These are phyloP conservation scores for Cydia fagiglandana DNA, from an alignment of 1,140 invertebrate genomes.

Conservation along the genomic window DNA sequence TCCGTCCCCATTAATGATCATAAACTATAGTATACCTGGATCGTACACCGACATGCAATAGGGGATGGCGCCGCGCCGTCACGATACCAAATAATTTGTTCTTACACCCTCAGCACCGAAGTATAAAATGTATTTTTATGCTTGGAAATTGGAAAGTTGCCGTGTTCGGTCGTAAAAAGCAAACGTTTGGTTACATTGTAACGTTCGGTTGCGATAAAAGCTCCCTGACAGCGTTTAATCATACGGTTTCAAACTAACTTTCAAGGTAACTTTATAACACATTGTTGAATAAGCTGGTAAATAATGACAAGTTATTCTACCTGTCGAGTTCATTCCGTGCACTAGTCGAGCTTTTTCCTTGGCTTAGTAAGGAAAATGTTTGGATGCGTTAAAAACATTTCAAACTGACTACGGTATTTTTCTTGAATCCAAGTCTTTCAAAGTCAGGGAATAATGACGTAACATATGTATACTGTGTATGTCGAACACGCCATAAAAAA, in stretches of 20 bases:
- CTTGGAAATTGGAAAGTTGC: conserved; percentile 12
- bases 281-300: background rate
- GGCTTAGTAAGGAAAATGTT: no score
- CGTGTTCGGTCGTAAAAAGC: conserved; percentile 10
- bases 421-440: no score
- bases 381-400: no score
- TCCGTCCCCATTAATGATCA: conserved; percentile 24
- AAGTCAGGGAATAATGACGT: no score
- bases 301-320: no score
- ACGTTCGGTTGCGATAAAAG: background rate
- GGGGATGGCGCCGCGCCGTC: background rate
- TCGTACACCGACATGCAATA: conserved; percentile 21
- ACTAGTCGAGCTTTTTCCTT: no score
- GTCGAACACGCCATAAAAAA: no score
- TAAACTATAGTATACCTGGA: conserved; percentile 19
- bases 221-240: background rate
- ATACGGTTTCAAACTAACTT: background rate
- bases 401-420: no score
- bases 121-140: conserved; percentile 27
- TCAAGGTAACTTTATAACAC: background rate
- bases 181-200: conserved; percentile 7
- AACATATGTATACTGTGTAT: no score
- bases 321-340: no score
- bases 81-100: conserved; percentile 29
- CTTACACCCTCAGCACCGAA: background rate